Percentiles rank a stretch among this genome's conserved stretches.
These are phyloP conservation scores for Olivierus martensii DNA, from an alignment of 1,140 invertebrate species.

Conservation along the genomic window DNA sequence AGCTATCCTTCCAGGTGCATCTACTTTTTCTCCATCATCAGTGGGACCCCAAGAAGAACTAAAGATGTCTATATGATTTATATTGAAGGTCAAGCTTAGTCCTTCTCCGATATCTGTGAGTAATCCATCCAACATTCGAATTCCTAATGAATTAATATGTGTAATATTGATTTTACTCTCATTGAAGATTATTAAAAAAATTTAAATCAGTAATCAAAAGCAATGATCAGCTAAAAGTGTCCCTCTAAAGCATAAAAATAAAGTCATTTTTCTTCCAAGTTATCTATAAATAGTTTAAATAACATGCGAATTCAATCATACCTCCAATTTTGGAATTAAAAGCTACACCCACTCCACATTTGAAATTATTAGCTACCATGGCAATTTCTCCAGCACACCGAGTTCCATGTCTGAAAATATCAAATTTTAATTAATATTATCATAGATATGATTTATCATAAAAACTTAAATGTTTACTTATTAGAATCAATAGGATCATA, in stretches of 20 bases:
- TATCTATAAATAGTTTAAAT: no score
- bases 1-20: constrained; percentile 26
- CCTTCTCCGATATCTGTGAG: constrained; percentile 29
- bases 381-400: constrained; percentile 49
- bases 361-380: constrained; percentile 79
- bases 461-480: constrained; percentile 19
- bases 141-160: no score
- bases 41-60: constrained; percentile 33
- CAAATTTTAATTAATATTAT: no score
- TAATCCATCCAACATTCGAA: constrained; percentile 30
- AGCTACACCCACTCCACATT: constrained; percentile 82
- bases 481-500: constrained; percentile 84
- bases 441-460: no score
- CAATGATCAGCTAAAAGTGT: no score
- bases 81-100: constrained; percentile 13
- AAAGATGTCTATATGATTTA: constrained; percentile 29
- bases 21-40: constrained; percentile 29
- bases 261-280: no score
- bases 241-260: no score
- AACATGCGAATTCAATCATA: constrained; percentile 29
- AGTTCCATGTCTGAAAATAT: constrained; percentile 34
- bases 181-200: no score
- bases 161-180: no score
- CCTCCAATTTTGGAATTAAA: constrained; percentile 86
- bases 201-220: no score